Base-by-base conservation (phyloP, 2,888 invertebrate species). In the Baronia brevicornis region DNA sequence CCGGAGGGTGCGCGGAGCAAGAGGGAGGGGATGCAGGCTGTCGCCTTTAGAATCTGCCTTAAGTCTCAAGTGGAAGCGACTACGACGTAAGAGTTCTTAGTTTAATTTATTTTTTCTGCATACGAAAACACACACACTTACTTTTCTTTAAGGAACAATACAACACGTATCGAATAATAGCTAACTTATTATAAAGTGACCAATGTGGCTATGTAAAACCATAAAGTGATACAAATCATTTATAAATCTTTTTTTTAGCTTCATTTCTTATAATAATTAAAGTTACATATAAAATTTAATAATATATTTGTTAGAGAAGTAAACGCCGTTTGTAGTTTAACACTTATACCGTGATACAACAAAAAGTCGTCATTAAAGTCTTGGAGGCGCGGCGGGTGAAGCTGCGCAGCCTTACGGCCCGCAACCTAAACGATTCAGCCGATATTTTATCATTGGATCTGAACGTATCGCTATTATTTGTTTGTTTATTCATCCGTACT, bases 321-420 rank as follows among this genome's bases (percentile, higher is more conserved):
- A 25, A 11, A 6, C 14, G 2, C 17, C 61, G 62, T 63, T 39
- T 8, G 6, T 13, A 50, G 54, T 67, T 51, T 41, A 19, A 62
- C 41, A 12, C 49, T 11, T 52, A 55, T 46, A 52, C 71, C 66
- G 45, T 42, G 40, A 27, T 42, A 43, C 54, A 68, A 79, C 75
- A 80, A 80, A 80, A 80, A 82, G 67, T 75, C 60, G 75, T 80
- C 79, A 80, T 80, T 80, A 80, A 77, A 77, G 75, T 70, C 56
- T 70, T 60, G 62, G 70, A 74, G 78, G 77, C 68, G 71, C 71
- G 74, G 65, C 70, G 71, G 63, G 70, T 47, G 50, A 47, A 61
- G 57, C 63, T 51, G 50, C 63, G 55, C 65, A 66, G 74, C 70
- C 64, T 68, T 71, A 65, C 65, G 59, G 48, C 54, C 63, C 57